These are phyloP conservation scores for Halcyon smyrnensis DNA, from an alignment of 2,797 vertebrate genomes.

Conservation along the genomic window DNA sequence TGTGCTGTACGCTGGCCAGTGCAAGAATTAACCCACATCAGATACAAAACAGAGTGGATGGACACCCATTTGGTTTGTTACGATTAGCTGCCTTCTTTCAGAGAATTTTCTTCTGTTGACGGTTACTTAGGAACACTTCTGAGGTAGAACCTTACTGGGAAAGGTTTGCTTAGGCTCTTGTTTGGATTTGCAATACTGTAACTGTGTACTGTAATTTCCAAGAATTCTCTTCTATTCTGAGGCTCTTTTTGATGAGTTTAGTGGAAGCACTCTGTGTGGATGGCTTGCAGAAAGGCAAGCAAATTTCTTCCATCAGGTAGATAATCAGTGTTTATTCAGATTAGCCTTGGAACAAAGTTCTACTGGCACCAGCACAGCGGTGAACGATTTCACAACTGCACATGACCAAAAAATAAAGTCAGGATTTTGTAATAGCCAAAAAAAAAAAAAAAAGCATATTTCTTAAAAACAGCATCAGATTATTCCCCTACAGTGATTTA, in stretches of 20 bases:
- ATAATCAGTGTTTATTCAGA: constrained; percentile 6
- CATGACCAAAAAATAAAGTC: not conserved
- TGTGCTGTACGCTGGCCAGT: not conserved
- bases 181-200: not conserved
- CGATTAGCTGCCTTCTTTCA: not conserved
- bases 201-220: not conserved
- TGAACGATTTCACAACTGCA: constrained; percentile 14
- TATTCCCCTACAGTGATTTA: not conserved
- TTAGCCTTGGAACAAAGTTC: constrained; percentile 40
- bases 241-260: not conserved
- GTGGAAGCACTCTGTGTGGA: not conserved
- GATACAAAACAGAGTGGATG: not conserved
- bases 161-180: not conserved
- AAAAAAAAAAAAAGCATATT: not conserved
- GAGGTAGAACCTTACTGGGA: not conserved
- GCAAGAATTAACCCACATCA: not conserved
- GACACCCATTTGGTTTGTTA: not conserved
- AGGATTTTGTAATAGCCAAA: not conserved
- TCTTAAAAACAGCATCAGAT: not conserved
- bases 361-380: not conserved
- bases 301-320: not conserved
- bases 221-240: not conserved
- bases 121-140: not conserved
- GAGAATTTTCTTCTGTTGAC: not conserved
- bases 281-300: constrained; percentile 6